These are phyloP conservation scores for Andrena chrysosceles DNA, from an alignment of 2,888 invertebrate species.

Conservation along the genomic window DNA sequence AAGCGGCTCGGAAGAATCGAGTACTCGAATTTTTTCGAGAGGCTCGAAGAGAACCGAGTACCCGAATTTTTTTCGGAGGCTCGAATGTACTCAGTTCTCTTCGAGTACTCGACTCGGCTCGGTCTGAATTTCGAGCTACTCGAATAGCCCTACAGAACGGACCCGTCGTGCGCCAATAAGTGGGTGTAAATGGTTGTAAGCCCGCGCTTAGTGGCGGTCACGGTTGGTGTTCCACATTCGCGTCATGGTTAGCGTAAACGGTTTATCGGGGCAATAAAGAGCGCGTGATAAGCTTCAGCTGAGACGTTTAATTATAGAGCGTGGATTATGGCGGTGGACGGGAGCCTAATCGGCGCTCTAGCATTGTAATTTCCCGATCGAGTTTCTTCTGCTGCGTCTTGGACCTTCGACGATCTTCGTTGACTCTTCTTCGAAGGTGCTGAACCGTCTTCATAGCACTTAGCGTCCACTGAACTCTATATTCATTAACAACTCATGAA, in stretches of 20 bases:
- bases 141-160: too few species aligned
- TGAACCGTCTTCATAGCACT: too few species aligned
- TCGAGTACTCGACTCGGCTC: too few species aligned
- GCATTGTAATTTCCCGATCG: background rate
- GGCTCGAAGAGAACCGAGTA: too few species aligned
- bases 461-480: too few species aligned
- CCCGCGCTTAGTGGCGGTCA: constrained; percentile 17
- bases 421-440: background rate
- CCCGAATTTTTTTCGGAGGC: too few species aligned
- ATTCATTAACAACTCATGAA: too few species aligned
- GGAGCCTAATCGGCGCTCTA: constrained; percentile 37
- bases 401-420: background rate
- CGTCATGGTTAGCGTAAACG: constrained; percentile 33
- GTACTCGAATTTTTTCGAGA: too few species aligned
- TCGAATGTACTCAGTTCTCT: too few species aligned
- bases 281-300: constrained; percentile 62
- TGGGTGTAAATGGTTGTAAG: background rate
- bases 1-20: too few species aligned
- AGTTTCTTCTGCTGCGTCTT: background rate
- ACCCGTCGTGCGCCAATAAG: too few species aligned
- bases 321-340: constrained; percentile 57
- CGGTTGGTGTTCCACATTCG: constrained; percentile 43
- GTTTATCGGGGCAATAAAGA: constrained; percentile 69
- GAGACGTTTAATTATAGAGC: constrained; percentile 66
- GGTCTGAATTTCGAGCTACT: too few species aligned